Base-by-base conservation (phyloP, 2,888 invertebrate species). In the Papilio protenor region DNA sequence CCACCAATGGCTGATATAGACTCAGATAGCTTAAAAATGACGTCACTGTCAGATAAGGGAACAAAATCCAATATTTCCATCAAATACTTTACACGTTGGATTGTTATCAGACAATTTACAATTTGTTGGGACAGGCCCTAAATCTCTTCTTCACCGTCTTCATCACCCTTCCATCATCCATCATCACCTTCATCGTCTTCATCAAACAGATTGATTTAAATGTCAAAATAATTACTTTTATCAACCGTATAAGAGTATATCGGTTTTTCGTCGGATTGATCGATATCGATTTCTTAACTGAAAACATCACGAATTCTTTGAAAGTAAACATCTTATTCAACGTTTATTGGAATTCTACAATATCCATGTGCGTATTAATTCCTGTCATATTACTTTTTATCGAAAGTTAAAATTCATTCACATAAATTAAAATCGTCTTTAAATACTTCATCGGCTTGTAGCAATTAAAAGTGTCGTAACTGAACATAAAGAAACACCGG, bases 391-490 rank as follows among this genome's bases (percentile, higher is more conserved):
- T 18, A n/a, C 18, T n/a, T 77, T 49, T 71, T 57, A 57, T 61
- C 45, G 40, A 72, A 73, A 73, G 40, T 55, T 18, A 21, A 55
- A 55, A 71, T 77, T 49, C 73, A 27, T 55, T 55, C 66, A 40
- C 73, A 73, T 73, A 66, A n/a, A 66, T 73, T 66, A 73, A 55
- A 55, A 59, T 11, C 72, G 14, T 77, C 18, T 77, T 77, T 64
- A 73, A 77, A 77, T 57, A 57, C 45, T 73, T 73, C 45, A 73
- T 66, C 47, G 73, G 40, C 21, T 73, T 77, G 16, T n/a, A 47
- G 57, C 27, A 69, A 73, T 69, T 77, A 77, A 52, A 73, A 21
- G 66, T 75, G 77, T 75, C 77, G 75, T 52, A 71, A 78, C 61
- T 52, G 71, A 55, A 64, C 70, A 55, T 75, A 71, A 77, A 52